These are phyloP conservation scores for Petrocephalus sullivani DNA, from an alignment of 2,797 vertebrate genomes.

Conservation along the genomic window DNA sequence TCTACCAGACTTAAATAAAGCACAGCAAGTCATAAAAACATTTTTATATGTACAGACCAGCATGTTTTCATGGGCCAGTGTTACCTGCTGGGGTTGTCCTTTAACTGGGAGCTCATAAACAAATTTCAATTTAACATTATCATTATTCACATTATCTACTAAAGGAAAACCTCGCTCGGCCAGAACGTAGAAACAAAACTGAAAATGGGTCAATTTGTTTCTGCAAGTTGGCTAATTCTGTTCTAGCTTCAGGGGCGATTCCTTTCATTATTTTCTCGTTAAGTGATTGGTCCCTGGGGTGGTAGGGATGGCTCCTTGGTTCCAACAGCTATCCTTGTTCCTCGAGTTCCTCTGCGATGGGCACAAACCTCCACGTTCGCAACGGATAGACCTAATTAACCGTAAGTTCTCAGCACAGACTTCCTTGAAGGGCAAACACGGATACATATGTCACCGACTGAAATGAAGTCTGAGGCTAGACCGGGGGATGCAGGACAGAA, in stretches of 20 bases:
- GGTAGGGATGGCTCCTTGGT: neutral
- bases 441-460: constrained; percentile 29
- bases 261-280: constrained; percentile 26
- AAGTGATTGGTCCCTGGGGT: constrained; percentile 16
- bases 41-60: neutral
- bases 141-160: neutral
- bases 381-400: constrained; percentile 33
- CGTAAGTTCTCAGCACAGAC: constrained; percentile 18
- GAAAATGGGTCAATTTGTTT: constrained; percentile 22
- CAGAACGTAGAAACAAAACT: neutral
- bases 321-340: neutral
- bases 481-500: neutral
- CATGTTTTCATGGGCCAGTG: neutral
- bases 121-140: neutral
- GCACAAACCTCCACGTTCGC: constrained; percentile 17
- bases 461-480: neutral
- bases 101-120: neutral
- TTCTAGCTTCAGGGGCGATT: constrained; percentile 16
- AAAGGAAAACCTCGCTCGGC: neutral
- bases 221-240: constrained; percentile 8
- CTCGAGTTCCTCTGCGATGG: neutral
- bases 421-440: constrained; percentile 39
- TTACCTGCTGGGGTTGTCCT: neutral
- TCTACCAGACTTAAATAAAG: neutral
- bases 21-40: neutral